Evolutionary conservation across 2,797 vertebrate genomes (phyloP).

Genomic region (Zenarchopterus dispar): DNA sequence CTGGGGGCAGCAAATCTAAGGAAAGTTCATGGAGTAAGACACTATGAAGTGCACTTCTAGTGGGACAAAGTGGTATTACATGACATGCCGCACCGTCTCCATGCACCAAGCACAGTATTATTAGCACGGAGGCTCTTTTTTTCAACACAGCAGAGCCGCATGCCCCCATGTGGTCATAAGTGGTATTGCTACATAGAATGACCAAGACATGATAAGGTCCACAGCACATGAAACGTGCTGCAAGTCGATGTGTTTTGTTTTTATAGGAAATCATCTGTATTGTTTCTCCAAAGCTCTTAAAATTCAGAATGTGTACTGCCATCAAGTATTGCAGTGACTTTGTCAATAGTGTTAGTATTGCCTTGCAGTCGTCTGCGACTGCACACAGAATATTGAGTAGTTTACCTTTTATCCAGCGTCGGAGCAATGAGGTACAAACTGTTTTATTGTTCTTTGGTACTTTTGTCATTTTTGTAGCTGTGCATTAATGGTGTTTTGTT

Average conservation of each 20-base stretch:
- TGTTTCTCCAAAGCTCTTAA: constrained; percentile 72
- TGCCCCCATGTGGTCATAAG: too few relatives aligned
- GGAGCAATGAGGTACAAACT: constrained; percentile 75
- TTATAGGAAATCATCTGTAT: constrained; percentile 59
- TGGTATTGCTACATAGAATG: constrained; percentile 3
- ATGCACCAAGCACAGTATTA: too few relatives aligned
- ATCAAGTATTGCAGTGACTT: constrained; percentile 71
- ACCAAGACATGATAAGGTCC: constrained; percentile 24
- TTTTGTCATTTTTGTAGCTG: constrained; percentile 70
- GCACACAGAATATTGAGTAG: constrained; percentile 73
- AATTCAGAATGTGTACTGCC: constrained; percentile 74
- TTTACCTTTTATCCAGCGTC: constrained; percentile 69
- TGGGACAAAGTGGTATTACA: too few relatives aligned
- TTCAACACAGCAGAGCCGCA: too few relatives aligned
- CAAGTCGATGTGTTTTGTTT: constrained; percentile 63
- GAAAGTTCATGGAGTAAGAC: too few relatives aligned
- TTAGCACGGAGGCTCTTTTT: too few relatives aligned
- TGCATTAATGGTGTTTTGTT: constrained; percentile 60
- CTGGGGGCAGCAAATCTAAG: too few relatives aligned
- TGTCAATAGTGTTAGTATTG: constrained; percentile 80
- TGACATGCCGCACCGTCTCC: background rate
- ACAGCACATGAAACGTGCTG: constrained; percentile 62
- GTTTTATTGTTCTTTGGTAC: constrained; percentile 72
- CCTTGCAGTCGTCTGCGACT: constrained; percentile 64
- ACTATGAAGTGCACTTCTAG: too few relatives aligned